Conservation (phyloP, 1,140 invertebrate species). For the Bombus haemorrhoidalis region DNA sequence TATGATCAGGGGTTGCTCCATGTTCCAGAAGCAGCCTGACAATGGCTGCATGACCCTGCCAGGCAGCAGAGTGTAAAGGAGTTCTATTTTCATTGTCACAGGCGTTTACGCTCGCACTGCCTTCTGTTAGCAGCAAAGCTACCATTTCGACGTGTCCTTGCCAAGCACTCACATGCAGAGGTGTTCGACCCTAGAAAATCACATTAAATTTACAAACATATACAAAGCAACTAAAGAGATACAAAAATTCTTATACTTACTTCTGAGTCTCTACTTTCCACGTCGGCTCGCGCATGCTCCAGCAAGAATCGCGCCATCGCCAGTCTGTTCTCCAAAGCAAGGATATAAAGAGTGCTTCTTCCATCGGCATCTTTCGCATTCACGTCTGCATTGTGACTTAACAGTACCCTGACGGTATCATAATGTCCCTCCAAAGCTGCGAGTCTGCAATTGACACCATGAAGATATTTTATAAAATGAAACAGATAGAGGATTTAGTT, state of each 20-base stretch:
- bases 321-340: constrained; percentile 94
- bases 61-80: constrained; percentile 96
- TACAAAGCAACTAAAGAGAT: not conserved
- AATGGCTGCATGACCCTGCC: constrained; percentile 95
- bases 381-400: constrained; percentile 91
- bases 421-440: constrained; percentile 94
- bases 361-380: constrained; percentile 96
- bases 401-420: constrained; percentile 89
- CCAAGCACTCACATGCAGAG: constrained; percentile 96
- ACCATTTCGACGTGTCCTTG: constrained; percentile 96
- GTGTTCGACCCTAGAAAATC: constrained; percentile 89
- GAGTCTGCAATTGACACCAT: constrained; percentile 82
- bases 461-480: not conserved
- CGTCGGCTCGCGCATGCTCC: constrained; percentile 89
- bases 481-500: not conserved
- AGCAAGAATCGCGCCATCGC: constrained; percentile 93
- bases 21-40: constrained; percentile 91
- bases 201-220: not conserved
- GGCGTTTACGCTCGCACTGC: constrained; percentile 92
- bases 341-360: constrained; percentile 94
- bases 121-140: constrained; percentile 89
- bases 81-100: constrained; percentile 95
- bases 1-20: constrained; percentile 92
- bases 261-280: constrained; percentile 94
- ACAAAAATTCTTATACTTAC: constrained; percentile 82